Evolutionary conservation across 2,888 invertebrate species (phyloP).

Genomic region (Trisateles emortualis): DNA sequence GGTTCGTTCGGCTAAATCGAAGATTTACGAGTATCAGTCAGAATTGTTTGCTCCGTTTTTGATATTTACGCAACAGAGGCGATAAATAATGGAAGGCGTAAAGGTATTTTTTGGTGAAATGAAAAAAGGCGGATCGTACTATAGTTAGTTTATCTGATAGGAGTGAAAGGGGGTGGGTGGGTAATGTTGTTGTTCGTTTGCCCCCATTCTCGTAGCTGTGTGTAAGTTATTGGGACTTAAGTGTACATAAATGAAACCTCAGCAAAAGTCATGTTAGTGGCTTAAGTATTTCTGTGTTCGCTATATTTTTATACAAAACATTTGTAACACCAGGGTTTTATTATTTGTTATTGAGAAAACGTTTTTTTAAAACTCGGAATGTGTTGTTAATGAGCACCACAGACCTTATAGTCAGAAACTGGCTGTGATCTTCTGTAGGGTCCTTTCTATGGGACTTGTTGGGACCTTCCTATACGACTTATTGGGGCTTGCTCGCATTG

Average conservation of each 20-base stretch:
- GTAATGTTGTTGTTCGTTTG: slow-evolving; percentile 1
- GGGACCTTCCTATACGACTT: no score
- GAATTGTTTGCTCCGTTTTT: slow-evolving; percentile 36
- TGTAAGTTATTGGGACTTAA: neutral
- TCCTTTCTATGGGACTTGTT: no score
- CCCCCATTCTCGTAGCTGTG: neutral
- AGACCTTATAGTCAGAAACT: no score
- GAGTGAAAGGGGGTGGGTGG: neutral
- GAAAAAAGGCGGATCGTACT: slow-evolving; percentile 23
- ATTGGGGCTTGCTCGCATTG: no score
- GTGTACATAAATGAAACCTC: slow-evolving; percentile 2
- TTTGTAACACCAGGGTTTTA: no score
- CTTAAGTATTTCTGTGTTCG: neutral
- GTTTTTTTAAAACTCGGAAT: no score
- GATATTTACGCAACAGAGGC: slow-evolving; percentile 43
- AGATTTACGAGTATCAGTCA: slow-evolving; percentile 46
- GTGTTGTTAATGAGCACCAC: no score
- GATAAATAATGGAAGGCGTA: slow-evolving; percentile 41
- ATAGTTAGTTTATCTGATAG: slow-evolving; percentile 5
- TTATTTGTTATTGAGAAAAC: no score
- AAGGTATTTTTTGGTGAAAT: slow-evolving; percentile 33
- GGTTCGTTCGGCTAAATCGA: slow-evolving; percentile 41
- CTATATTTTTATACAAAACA: no score
- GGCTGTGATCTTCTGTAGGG: no score
- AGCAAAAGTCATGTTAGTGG: neutral